phyloP scores from a whole-genome alignment of 2,888 invertebrate species.

The Bombylius major region DNA sequence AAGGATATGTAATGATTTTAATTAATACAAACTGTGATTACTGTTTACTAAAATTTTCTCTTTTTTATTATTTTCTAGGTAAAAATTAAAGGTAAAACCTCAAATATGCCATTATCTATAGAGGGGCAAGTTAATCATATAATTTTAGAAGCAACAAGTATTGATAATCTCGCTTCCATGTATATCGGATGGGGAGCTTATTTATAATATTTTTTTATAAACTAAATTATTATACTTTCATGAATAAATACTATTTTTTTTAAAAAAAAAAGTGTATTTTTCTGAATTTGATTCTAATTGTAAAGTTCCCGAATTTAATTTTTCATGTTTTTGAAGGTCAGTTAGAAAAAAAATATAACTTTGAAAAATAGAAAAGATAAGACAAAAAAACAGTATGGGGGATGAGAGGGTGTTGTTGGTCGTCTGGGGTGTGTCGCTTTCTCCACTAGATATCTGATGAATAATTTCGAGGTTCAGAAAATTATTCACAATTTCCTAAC shows the following conservation, averaged over 20 bases:
- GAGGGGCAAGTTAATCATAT: slow-evolving; percentile 91
- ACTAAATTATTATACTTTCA: too few relatives aligned
- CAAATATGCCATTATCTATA: slow-evolving; percentile 65
- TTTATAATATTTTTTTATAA: slow-evolving; percentile 39
- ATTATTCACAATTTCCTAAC: too few relatives aligned
- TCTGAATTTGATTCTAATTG: too few relatives aligned
- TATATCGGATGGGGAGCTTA: slow-evolving; percentile 94
- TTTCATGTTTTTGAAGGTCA: neutral
- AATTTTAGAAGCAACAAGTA: slow-evolving; percentile 80
- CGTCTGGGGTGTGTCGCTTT: too few relatives aligned
- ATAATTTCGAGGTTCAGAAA: too few relatives aligned
- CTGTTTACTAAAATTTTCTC: neutral
- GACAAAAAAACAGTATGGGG: too few relatives aligned
- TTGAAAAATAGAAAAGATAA: too few relatives aligned
- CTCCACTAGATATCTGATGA: too few relatives aligned
- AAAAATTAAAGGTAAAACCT: slow-evolving; percentile 46
- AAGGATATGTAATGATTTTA: slow-evolving; percentile 52
- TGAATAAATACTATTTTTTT: too few relatives aligned
- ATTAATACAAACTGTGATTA: neutral
- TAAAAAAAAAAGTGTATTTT: too few relatives aligned
- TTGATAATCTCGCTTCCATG: slow-evolving; percentile 88
- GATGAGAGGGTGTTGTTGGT: too few relatives aligned
- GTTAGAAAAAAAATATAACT: neutral
- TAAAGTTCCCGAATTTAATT: too few relatives aligned
- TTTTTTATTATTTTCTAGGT: slow-evolving; percentile 34